These are phyloP conservation scores for Dicaeum eximium DNA, from an alignment of 2,113 vertebrate genomes.

Conservation along the genomic window DNA sequence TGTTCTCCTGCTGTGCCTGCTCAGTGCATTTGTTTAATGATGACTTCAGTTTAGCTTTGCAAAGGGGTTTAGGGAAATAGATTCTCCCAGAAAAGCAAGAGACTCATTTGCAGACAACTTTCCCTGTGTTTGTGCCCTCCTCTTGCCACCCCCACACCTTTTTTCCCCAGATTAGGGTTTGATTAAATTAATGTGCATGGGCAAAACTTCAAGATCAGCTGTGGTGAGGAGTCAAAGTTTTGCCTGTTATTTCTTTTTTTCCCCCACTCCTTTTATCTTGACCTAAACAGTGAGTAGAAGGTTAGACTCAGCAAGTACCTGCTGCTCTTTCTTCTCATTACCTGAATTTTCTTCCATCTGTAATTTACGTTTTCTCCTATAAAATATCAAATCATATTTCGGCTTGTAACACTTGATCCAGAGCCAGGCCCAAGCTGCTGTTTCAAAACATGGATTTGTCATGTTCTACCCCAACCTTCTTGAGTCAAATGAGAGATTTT, in stretches of 20 bases:
- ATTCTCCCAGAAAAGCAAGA: conserved; percentile 6
- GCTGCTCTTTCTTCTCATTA: background rate
- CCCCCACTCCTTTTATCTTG: background rate
- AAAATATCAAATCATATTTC: background rate
- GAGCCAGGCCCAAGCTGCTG: background rate
- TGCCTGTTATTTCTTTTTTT: background rate
- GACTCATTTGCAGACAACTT: background rate
- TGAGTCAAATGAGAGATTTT: background rate
- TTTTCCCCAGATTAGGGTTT: background rate
- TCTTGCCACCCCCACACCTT: rapidly evolving
- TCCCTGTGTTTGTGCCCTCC: background rate
- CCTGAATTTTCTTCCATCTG: background rate
- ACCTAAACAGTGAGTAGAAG: background rate
- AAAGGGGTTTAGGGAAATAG: background rate
- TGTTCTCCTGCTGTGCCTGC: conserved; percentile 48
- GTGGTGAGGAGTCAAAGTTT: background rate
- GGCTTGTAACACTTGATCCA: background rate
- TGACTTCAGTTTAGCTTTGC: conserved; percentile 8
- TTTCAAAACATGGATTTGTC: background rate
- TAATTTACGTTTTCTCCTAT: background rate
- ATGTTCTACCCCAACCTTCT: background rate
- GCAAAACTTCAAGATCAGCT: background rate
- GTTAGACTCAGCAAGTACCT: background rate
- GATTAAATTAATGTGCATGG: background rate
- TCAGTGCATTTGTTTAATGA: conserved; percentile 53